Evolutionary conservation across 2,797 vertebrate genomes (phyloP).

Genomic region (Acrocephalus scirpaceus): DNA sequence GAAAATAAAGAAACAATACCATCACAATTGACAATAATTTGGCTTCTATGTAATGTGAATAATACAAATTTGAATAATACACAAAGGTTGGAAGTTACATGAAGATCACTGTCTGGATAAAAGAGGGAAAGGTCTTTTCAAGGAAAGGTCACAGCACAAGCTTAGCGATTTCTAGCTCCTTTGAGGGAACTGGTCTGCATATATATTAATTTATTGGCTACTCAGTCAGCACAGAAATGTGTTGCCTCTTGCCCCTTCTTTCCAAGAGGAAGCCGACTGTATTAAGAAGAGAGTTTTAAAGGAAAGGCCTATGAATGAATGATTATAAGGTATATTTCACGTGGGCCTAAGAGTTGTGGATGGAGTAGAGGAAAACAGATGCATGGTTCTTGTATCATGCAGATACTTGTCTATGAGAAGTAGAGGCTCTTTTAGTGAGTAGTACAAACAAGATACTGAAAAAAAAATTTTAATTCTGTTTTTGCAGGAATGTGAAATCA

Average conservation of each 20-base stretch:
- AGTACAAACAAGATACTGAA: background rate
- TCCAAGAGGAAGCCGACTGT: background rate
- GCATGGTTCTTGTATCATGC: background rate
- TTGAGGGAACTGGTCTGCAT: background rate
- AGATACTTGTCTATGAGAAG: background rate
- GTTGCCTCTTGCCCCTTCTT: background rate
- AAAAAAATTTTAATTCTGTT: background rate
- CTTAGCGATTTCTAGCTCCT: background rate
- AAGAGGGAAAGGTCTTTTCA: background rate
- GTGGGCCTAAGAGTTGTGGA: background rate
- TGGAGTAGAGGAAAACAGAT: background rate
- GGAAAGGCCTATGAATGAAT: background rate
- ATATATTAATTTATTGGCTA: background rate
- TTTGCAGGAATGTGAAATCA: constrained; percentile 93
- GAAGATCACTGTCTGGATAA: background rate
- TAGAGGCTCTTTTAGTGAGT: background rate
- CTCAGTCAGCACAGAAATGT: background rate
- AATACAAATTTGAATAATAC: background rate
- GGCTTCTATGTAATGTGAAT: background rate
- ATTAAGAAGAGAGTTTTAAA: background rate
- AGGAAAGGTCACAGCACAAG: background rate
- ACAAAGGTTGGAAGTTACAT: background rate
- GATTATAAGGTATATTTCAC: background rate
- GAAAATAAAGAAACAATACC: background rate
- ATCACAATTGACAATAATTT: background rate